A percentile compares a stretch with the other conserved stretches of the same genome.
Conservation (phyloP, 2,888 invertebrate species). For the Ophion costatus region DNA sequence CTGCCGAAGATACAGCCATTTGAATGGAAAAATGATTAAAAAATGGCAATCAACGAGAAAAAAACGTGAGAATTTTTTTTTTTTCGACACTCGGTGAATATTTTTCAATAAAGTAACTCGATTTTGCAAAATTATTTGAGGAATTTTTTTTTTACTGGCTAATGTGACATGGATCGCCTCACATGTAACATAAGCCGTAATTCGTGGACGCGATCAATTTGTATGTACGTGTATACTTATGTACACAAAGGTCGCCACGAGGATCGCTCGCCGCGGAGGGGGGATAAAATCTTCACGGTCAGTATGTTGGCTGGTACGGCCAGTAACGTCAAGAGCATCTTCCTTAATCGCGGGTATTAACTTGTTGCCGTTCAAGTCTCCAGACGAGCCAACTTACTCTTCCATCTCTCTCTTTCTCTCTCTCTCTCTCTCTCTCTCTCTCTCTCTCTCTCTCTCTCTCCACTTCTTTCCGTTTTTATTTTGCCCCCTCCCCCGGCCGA, state of each 20-base stretch:
- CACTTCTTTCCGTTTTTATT: neutral
- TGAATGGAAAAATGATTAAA: no score
- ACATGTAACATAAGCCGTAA: constrained; percentile 22
- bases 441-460: constrained; percentile 30
- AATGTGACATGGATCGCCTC: no score
- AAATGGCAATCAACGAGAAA: no score
- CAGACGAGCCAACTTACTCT: constrained; percentile 51
- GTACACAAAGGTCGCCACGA: constrained; percentile 35
- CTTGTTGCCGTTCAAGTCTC: constrained; percentile 56
- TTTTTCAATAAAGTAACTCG: no score
- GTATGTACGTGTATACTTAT: constrained; percentile 2
- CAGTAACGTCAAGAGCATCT: constrained; percentile 65
- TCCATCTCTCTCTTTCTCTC: constrained; percentile 28
- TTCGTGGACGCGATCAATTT: constrained; percentile 47
- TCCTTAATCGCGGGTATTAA: constrained; percentile 61
- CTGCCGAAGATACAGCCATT: no score
- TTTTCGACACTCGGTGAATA: no score
- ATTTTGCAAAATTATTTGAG: no score
- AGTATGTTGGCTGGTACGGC: constrained; percentile 64
- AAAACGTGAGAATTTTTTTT: no score
- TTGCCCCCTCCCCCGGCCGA: no score
- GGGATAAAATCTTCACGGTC: constrained; percentile 61
- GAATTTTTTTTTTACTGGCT: no score
- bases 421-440: constrained; percentile 32
- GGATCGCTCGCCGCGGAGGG: neutral